Base-by-base conservation (phyloP, 2,113 vertebrate species). In the Oncorhynchus nerka region DNA sequence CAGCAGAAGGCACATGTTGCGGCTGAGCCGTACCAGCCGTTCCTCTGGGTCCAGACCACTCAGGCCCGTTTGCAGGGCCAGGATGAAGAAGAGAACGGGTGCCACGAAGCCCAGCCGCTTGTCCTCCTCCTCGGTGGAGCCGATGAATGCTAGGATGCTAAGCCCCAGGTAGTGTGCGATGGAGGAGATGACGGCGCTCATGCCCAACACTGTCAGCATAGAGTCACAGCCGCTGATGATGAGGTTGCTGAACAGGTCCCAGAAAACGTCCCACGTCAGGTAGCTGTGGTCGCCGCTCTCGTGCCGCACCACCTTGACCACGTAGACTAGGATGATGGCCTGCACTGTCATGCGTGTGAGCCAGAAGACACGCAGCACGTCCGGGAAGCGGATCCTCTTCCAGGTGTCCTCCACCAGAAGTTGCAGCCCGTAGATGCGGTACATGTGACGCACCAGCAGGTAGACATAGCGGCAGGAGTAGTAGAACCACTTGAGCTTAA, bases 171-270 rank as follows among this genome's bases (percentile, higher is more conserved):
- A 99, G 87, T 99, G 97, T 0, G 98, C 97, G 3, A 97, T 28
- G 0, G 97, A 99, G 51, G 98, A 99, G 86, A 99, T 99, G 30
- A 99, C 96, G 0, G 98, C 98, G 3, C 97, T 98, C 98, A 99
- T 99, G 73, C 98, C 98, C 68, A 99, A 24, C 0, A 99, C 95
- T 0, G 98, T 99, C 64, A 99, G 88, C 0, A 95, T 99, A 0
- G 97, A 99, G 84, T 99, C 98, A 11, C 98, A 99, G 32, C 97
- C 97, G 12, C 97, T 97, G 86, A 99, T 99, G 79, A 99, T 95
- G 20, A 99, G 87, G 79, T 94, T 99, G 84, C 97, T 97, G 1
- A 94, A 85, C 80, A 99, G 87, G 65, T 99, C 96, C 95, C 96
- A 99, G 71, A 96, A 94, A 73, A 95, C 94, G 61, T 96, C 95